Evolutionary conservation across 2,888 invertebrate genomes (phyloP).

Genomic region (Oxycera nigricornis): DNA sequence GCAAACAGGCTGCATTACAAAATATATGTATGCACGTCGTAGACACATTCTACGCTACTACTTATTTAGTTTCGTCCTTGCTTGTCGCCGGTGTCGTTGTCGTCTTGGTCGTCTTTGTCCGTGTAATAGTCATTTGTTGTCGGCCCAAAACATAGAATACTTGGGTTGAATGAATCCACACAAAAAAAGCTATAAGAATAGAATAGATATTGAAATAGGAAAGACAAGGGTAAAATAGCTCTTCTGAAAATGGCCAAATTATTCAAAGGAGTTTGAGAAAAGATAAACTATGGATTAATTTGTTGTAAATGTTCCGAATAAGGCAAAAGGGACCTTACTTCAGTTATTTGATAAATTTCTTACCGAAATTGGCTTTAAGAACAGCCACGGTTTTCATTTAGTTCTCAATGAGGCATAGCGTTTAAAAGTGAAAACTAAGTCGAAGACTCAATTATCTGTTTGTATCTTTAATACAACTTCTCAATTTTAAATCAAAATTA

Average conservation of each 20-base stretch:
- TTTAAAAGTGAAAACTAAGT: too few species aligned
- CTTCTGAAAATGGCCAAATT: neutral
- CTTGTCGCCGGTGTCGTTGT: slow-evolving; percentile 24
- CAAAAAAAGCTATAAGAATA: neutral
- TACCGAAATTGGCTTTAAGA: too few species aligned
- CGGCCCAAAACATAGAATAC: neutral
- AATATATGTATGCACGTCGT: neutral
- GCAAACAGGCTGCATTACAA: neutral
- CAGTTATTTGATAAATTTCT: too few species aligned
- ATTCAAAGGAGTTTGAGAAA: too few species aligned
- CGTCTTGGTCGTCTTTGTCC: neutral
- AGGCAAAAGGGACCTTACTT: too few species aligned
- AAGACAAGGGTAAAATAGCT: neutral
- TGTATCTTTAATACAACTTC: too few species aligned
- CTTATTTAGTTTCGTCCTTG: slow-evolving; percentile 8
- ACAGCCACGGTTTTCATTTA: too few species aligned
- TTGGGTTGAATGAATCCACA: neutral
- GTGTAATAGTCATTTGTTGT: neutral
- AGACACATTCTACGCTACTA: slow-evolving; percentile 3
- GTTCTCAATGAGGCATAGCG: too few species aligned
- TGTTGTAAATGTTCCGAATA: too few species aligned
- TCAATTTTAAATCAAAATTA: too few species aligned
- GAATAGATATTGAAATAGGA: neutral
- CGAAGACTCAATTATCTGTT: too few species aligned
- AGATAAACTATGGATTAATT: too few species aligned